phyloP scores from a whole-genome alignment of 2,888 invertebrate genomes.

The Conistra vaccinii region DNA sequence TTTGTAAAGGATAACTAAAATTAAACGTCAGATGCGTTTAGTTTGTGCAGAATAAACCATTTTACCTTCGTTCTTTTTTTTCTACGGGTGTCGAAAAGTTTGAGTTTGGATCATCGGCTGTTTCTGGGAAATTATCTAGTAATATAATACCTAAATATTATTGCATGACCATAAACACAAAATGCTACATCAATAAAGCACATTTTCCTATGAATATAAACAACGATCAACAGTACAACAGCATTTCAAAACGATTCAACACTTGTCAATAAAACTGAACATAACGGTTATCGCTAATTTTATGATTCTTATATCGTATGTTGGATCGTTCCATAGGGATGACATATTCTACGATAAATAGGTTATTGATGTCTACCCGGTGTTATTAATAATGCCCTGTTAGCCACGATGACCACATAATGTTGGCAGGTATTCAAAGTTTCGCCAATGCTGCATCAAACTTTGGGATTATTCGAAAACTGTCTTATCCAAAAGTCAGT shows the following conservation, averaged over 20 bases:
- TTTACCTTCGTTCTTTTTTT: no score
- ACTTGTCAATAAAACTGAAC: slow-evolving; percentile 29
- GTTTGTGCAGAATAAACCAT: no score
- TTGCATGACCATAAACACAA: neutral
- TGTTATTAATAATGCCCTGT: slow-evolving; percentile 21
- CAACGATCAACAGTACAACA: neutral
- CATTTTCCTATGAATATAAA: neutral
- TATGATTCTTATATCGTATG: slow-evolving; percentile 43
- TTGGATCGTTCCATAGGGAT: slow-evolving; percentile 21
- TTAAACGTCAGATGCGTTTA: no score
- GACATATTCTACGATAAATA: slow-evolving; percentile 19
- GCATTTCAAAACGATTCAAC: slow-evolving; percentile 7
- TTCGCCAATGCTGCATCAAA: neutral
- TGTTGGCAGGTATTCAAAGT: slow-evolving; percentile 25
- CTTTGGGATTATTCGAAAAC: neutral
- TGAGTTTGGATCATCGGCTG: no score
- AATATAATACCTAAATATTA: neutral
- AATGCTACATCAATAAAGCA: neutral
- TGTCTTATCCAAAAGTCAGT: neutral
- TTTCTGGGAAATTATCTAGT: neutral
- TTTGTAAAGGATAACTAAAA: no score
- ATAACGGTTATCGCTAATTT: slow-evolving; percentile 17
- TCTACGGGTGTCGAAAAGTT: no score
- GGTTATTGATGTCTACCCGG: slow-evolving; percentile 20
- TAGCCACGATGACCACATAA: neutral